Conservation (phyloP, 2,797 vertebrate species). For the Scarus forsteni region DNA sequence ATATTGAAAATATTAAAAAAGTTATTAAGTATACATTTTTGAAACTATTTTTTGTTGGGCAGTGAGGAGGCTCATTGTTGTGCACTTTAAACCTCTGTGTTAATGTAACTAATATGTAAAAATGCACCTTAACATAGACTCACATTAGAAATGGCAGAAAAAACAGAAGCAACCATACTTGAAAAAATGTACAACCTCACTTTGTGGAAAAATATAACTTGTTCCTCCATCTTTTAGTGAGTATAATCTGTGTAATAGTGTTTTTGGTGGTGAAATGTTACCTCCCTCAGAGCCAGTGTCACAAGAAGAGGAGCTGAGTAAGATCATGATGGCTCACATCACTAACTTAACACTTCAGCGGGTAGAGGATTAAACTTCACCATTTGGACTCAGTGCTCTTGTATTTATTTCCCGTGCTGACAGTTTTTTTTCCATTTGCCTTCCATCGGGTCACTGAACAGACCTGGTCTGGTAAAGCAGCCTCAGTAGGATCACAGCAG, state of each 20-base stretch:
- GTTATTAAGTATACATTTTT: too few species aligned
- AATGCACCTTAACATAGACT: too few species aligned
- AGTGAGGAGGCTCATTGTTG: too few species aligned
- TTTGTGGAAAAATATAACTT: neutral
- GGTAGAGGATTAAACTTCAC: constrained; percentile 60
- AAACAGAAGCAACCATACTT: neutral
- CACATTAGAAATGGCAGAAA: too few species aligned
- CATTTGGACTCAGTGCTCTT: neutral
- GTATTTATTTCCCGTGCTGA: neutral
- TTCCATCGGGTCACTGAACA: constrained; percentile 67
- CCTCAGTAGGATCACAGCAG: constrained; percentile 65
- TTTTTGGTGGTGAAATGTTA: neutral
- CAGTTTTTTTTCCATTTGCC: neutral
- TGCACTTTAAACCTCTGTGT: too few species aligned
- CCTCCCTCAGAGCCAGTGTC: constrained; percentile 54
- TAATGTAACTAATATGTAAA: too few species aligned
- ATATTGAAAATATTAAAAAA: too few species aligned
- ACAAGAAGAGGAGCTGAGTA: constrained; percentile 80
- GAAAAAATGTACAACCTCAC: too few species aligned
- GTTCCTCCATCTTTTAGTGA: constrained; percentile 1
- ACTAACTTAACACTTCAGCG: constrained; percentile 79
- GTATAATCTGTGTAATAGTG: constrained; percentile 21
- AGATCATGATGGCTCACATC: constrained; percentile 82
- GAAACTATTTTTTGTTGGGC: too few species aligned
- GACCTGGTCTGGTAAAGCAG: constrained; percentile 53